Base-by-base conservation (phyloP, 2,888 invertebrate species). In the Stratiomys singularior region DNA sequence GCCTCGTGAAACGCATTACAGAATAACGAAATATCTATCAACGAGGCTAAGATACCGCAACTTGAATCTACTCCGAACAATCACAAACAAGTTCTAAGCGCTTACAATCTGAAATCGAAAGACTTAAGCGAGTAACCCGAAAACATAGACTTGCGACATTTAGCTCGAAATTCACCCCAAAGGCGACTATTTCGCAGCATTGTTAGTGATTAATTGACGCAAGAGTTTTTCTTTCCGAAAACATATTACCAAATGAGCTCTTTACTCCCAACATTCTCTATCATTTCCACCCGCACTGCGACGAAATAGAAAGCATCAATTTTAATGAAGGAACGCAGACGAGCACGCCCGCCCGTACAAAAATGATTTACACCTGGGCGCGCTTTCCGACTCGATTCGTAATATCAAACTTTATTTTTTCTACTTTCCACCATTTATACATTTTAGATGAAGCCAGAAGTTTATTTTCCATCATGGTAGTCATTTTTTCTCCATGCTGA, bases 351-450 rank as follows among this genome's bases (percentile, higher is more conserved):
- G 37, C 37, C 63, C 37, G 63, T 30, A 63, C 63, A n/a, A 64
- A 76, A 47, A 74, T 86, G 85, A 86, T 85, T 86, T 85, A 85
- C 85, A 86, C 85, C 81, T 83, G 83, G 84, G 84, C 84, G 85
- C 85, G 84, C 83, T 76, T 63, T 28, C n/a, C 18, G 74, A 60
- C 71, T 72, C 56, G 71, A 71, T 71, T 47, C 47, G 25, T 46
- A 28, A 52, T 37, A 37, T 37, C 9, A 3, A 37, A 52, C 7
- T 52, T 52, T 52, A 27, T 72, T 72, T 28, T 66, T n/a, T 74
- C 58, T 60, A 30, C 23, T 69, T 46, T 69, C 47, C 69, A 9
- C 18, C 18, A 58, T 25, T 74, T 44, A 28, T 60, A 60, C 18
- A 60, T 60, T 58, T 58, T 37, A 58, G 21, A 58, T 21, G n/a